Evolutionary conservation across 2,113 vertebrate species (phyloP).

Genomic region (Apus apus): DNA sequence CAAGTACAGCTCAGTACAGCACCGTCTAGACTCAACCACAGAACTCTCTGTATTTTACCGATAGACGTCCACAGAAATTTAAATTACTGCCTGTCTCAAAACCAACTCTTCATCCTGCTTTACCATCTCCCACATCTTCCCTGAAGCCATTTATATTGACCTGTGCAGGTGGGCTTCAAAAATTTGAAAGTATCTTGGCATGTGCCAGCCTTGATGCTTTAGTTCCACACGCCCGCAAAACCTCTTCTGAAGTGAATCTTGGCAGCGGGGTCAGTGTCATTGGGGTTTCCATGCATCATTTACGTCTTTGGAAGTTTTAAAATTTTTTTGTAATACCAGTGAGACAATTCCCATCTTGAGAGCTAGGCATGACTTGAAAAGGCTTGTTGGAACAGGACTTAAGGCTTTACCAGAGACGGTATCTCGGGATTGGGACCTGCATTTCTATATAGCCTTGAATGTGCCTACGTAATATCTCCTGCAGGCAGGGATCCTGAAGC

Average conservation of each 20-base stretch:
- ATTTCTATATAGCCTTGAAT: background rate
- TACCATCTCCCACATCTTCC: background rate
- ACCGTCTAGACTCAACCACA: background rate
- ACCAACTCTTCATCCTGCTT: background rate
- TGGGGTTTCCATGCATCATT: background rate
- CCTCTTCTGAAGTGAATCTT: background rate
- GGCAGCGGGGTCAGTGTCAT: background rate
- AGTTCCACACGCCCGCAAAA: background rate
- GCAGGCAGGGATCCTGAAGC: background rate
- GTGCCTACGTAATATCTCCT: background rate
- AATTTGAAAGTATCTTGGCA: background rate
- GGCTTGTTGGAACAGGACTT: background rate
- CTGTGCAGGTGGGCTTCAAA: background rate
- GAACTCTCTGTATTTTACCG: background rate
- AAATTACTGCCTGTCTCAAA: background rate
- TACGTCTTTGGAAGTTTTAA: background rate
- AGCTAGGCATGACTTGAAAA: background rate
- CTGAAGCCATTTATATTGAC: background rate
- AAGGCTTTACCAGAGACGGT: background rate
- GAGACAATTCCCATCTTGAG: background rate
- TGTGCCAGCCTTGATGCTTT: background rate
- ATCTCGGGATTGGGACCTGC: background rate
- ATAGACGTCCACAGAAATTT: background rate
- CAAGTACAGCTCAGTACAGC: background rate
- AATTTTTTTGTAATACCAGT: background rate